These are phyloP conservation scores for Orthosia incerta DNA, from an alignment of 2,888 invertebrate species.

Conservation along the genomic window DNA sequence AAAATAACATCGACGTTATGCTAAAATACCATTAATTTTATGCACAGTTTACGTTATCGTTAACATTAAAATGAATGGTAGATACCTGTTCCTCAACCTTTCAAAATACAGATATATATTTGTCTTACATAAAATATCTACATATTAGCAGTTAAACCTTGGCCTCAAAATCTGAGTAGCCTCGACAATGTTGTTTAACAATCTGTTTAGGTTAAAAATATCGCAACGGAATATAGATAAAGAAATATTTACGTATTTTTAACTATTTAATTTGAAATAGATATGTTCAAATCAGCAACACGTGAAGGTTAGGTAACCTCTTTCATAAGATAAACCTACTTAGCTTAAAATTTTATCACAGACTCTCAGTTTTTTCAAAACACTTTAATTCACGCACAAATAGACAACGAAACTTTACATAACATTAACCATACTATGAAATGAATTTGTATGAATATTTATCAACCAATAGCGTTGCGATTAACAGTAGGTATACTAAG, in stretches of 20 bases:
- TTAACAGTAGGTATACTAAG: slow-evolving; percentile 68
- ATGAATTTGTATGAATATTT: slow-evolving; percentile 11
- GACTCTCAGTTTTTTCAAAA: slow-evolving; percentile 6
- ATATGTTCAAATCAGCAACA: slow-evolving; percentile 5
- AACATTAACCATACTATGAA: slow-evolving; percentile 5
- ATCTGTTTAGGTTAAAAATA: slow-evolving; percentile 85
- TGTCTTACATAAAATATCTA: slow-evolving; percentile 83
- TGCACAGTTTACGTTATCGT: slow-evolving; percentile 60
- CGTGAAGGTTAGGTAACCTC: not conserved
- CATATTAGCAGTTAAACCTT: slow-evolving; percentile 86
- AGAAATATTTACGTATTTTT: slow-evolving; percentile 51
- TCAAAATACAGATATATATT: slow-evolving; percentile 75
- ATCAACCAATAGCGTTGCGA: slow-evolving; percentile 42
- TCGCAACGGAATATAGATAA: slow-evolving; percentile 81
- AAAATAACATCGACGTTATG: slow-evolving; percentile 57
- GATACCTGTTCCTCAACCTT: slow-evolving; percentile 76
- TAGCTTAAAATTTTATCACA: slow-evolving; percentile 11
- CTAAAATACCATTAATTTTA: slow-evolving; percentile 70
- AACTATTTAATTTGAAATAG: slow-evolving; percentile 37
- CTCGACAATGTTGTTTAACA: slow-evolving; percentile 83
- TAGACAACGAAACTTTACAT: not conserved
- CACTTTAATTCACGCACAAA: not conserved
- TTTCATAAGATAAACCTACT: not conserved
- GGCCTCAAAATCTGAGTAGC: slow-evolving; percentile 87
- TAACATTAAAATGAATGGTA: slow-evolving; percentile 61